Percentiles rank a stretch among this genome's conserved stretches.
phyloP scores from a whole-genome alignment of 2,113 vertebrate genomes.

The Rutilus rutilus region DNA sequence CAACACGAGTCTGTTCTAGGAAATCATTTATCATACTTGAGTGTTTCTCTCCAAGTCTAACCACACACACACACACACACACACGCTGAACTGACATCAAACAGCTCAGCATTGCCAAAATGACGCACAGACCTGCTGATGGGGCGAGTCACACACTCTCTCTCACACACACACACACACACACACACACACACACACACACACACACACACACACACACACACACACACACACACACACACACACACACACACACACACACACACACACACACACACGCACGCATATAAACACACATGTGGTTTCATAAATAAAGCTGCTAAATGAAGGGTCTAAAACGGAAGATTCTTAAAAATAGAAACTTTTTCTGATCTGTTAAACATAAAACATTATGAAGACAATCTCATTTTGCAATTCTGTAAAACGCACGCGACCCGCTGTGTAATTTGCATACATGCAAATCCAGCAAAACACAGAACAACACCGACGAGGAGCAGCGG shows the following conservation, averaged over 20 bases:
- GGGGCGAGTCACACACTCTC: background rate
- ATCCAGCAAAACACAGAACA: background rate
- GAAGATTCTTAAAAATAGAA: background rate
- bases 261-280: background rate
- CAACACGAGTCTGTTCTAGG: conserved; percentile 48
- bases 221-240: too few species aligned
- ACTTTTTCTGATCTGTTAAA: background rate
- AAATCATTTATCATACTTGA: conserved; percentile 49
- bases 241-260: too few species aligned
- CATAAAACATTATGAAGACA: background rate
- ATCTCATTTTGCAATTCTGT: too few species aligned
- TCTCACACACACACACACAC: background rate
- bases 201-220: background rate
- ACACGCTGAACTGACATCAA: background rate
- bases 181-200: too few species aligned
- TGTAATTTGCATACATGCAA: background rate
- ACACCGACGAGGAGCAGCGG: conserved; percentile 65
- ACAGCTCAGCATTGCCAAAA: background rate
- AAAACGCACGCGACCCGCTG: background rate
- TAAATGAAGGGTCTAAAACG: background rate
- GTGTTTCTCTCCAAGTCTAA: conserved; percentile 1
- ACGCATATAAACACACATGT: background rate
- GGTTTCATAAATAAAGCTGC: background rate
- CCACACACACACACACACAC: conserved; percentile 15
- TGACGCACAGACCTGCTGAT: conserved; percentile 12